These are phyloP conservation scores for Montipora cactus DNA, from an alignment of 64 coral and sea anemone species.

Conservation along the genomic window DNA sequence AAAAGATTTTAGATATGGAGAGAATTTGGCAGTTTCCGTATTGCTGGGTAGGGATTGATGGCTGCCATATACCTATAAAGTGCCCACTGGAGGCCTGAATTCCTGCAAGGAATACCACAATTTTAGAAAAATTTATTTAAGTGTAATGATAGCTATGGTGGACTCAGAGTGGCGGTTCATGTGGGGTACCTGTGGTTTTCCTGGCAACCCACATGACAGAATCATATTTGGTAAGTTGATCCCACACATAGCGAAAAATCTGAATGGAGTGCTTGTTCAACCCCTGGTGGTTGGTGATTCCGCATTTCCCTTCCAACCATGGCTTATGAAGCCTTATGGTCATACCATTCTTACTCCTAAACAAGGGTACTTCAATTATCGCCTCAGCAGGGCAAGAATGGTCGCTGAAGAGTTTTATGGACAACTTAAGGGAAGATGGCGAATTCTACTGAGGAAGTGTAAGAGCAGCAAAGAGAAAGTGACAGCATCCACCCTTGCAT, in stretches of 20 bases:
- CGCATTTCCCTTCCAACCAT: slow-evolving; percentile 2
- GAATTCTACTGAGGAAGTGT: too few species aligned
- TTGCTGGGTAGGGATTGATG: not conserved
- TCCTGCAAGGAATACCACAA: slow-evolving; percentile 47
- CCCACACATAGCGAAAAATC: not conserved
- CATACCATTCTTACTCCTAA: not conserved
- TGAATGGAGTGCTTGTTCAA: not conserved
- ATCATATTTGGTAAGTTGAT: slow-evolving; percentile 27
- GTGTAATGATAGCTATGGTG: slow-evolving; percentile 51
- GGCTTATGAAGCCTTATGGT: slow-evolving; percentile 59
- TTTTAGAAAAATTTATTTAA: slow-evolving; percentile 52
- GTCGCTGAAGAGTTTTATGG: too few species aligned
- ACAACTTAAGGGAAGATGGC: too few species aligned
- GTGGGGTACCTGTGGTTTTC: slow-evolving; percentile 52
- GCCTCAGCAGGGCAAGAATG: not conserved
- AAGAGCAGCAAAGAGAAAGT: too few species aligned
- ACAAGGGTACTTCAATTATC: slow-evolving; percentile 12
- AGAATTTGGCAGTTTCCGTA: slow-evolving; percentile 51
- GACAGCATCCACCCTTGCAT: too few species aligned
- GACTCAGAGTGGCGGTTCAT: slow-evolving; percentile 24
- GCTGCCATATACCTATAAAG: not conserved
- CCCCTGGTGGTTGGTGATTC: slow-evolving; percentile 33
- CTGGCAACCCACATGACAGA: slow-evolving; percentile 44
- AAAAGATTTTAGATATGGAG: slow-evolving; percentile 39
- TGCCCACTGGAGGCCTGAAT: slow-evolving; percentile 34